These are phyloP conservation scores for Cryptocephalus primarius DNA, from an alignment of 2,888 invertebrate species.

Conservation along the genomic window DNA sequence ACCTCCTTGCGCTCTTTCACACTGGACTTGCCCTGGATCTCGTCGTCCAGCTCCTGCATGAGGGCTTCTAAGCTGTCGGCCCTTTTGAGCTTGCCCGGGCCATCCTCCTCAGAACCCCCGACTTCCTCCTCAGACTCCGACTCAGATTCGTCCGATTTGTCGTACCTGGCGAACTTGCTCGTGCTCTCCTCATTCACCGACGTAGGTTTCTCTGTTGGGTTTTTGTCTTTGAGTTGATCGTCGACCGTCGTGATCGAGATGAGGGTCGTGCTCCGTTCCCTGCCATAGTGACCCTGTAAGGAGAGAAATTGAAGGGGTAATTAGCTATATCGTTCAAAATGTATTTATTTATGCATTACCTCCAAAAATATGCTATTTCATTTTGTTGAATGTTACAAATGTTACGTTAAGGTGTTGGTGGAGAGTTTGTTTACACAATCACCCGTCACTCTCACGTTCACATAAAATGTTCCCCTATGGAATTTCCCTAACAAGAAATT, in stretches of 20 bases:
- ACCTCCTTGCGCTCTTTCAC: conserved; percentile 12
- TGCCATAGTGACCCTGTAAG: conserved; percentile 25
- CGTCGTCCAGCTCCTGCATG: conserved; percentile 43
- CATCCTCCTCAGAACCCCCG: conserved; percentile 9
- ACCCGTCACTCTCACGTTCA: no score
- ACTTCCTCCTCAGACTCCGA: conserved; percentile 34
- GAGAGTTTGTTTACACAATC: no score
- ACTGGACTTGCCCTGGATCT: conserved; percentile 31
- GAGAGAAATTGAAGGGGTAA: no score
- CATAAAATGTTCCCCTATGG: no score
- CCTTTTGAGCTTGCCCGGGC: conserved; percentile 31
- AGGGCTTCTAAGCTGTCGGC: conserved; percentile 41
- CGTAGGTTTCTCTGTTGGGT: neutral
- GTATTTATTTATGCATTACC: neutral
- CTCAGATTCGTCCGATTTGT: conserved; percentile 38
- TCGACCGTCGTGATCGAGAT: conserved; percentile 40
- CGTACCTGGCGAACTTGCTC: conserved; percentile 42
- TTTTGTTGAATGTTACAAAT: no score
- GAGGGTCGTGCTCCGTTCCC: conserved; percentile 37
- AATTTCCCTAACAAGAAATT: no score
- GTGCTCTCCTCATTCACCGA: conserved; percentile 6
- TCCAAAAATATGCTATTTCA: no score
- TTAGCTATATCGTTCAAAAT: neutral
- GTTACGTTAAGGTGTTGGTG: no score
- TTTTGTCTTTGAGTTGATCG: conserved; percentile 11